A percentile compares a stretch with the other conserved stretches of the same genome.
phyloP scores from a whole-genome alignment of 2,888 invertebrate genomes.

The Andrena marginata region DNA sequence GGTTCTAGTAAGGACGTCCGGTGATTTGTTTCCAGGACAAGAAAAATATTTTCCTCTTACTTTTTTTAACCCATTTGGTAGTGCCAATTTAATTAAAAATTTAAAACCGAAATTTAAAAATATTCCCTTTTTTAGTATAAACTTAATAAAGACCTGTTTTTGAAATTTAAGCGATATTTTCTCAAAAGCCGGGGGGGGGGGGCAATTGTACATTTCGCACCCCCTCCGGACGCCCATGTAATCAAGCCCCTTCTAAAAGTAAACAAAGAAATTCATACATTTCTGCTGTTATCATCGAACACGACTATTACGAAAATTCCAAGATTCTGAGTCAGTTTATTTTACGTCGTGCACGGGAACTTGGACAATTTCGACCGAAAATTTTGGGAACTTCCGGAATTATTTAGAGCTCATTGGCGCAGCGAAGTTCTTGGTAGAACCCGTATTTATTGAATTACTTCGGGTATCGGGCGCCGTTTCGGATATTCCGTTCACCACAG shows the following conservation, averaged over 20 bases:
- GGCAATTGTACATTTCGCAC: too few species aligned
- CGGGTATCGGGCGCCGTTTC: constrained; percentile 32
- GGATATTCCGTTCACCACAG: constrained; percentile 31
- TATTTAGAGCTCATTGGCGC: constrained; percentile 42
- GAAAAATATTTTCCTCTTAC: too few species aligned
- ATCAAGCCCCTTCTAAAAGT: neutral
- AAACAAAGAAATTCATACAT: neutral
- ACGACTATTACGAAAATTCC: neutral
- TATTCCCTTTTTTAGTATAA: too few species aligned
- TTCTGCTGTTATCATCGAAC: neutral
- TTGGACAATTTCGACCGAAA: constrained; percentile 4
- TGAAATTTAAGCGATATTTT: too few species aligned
- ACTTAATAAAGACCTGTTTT: too few species aligned
- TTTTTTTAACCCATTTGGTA: too few species aligned
- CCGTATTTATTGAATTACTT: constrained; percentile 50
- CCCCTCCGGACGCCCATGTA: too few species aligned
- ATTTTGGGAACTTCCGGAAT: constrained; percentile 47
- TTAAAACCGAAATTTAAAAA: too few species aligned
- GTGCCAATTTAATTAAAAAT: too few species aligned
- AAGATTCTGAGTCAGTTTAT: neutral
- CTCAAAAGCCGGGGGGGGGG: too few species aligned
- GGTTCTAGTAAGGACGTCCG: too few species aligned
- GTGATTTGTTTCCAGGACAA: too few species aligned
- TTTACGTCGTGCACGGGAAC: neutral
- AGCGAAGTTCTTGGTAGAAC: constrained; percentile 26